These are phyloP conservation scores for Heliconius hermathena DNA, from an alignment of 1,140 invertebrate genomes.

Conservation along the genomic window DNA sequence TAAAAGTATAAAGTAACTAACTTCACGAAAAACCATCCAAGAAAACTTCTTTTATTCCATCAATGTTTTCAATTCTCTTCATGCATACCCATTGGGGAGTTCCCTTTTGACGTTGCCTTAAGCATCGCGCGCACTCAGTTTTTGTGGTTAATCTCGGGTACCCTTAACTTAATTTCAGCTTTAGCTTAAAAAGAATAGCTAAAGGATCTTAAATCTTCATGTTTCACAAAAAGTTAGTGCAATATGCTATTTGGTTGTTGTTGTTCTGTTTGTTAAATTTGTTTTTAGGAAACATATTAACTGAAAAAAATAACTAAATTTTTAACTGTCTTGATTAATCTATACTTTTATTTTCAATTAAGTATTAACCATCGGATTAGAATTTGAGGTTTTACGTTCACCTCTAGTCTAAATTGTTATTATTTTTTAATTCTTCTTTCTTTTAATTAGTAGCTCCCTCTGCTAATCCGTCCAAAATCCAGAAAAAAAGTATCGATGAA, in stretches of 20 bases:
- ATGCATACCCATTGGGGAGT: conserved; percentile 7
- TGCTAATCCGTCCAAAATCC: too few species aligned
- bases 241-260: not conserved
- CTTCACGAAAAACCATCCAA: not conserved
- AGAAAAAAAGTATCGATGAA: too few species aligned
- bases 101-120: conserved; percentile 1
- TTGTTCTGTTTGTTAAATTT: not conserved
- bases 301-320: too few species aligned
- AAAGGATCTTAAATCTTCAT: not conserved
- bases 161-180: conserved; percentile 8
- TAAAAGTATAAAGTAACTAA: not conserved
- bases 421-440: too few species aligned
- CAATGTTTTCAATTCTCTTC: conserved; percentile 10
- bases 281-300: too few species aligned
- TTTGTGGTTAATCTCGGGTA: not conserved
- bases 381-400: too few species aligned
- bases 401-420: too few species aligned
- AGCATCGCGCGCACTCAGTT: not conserved
- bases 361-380: too few species aligned
- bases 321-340: too few species aligned
- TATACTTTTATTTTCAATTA: too few species aligned
- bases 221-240: not conserved
- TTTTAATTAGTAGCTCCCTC: too few species aligned
- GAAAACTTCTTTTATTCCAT: conserved; percentile 5
- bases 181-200: not conserved